Conservation (phyloP, 2,797 vertebrate species). For the Tolypeutes matacus region DNA sequence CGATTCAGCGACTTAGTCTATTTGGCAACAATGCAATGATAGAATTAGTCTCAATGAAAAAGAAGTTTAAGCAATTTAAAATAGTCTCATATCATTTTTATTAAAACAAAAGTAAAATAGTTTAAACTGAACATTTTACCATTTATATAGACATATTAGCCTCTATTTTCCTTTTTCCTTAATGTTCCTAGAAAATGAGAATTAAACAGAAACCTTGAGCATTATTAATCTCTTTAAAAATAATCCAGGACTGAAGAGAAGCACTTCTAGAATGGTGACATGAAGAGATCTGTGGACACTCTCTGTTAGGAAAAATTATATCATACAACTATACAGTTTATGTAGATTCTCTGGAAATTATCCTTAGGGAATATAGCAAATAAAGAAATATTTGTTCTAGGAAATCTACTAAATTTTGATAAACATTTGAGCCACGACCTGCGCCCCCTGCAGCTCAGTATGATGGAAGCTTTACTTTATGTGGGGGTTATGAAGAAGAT, state of each 20-base stretch:
- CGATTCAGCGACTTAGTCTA: constrained; percentile 90
- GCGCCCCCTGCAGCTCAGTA: background rate
- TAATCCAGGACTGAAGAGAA: constrained; percentile 56
- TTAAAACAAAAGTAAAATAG: constrained; percentile 60
- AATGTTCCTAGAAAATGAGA: constrained; percentile 40
- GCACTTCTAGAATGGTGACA: background rate
- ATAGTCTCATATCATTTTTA: constrained; percentile 40
- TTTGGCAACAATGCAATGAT: constrained; percentile 71
- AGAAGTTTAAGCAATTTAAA: constrained; percentile 60
- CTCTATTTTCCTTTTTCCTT: constrained; percentile 49
- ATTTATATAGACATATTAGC: constrained; percentile 62
- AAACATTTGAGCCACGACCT: constrained; percentile 10
- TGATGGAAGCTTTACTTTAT: background rate
- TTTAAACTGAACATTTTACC: constrained; percentile 20
- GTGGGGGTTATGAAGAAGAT: background rate
- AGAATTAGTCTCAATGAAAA: constrained; percentile 66
- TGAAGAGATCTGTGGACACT: constrained; percentile 1
- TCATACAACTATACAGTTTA: background rate
- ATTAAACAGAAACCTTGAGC: constrained; percentile 55
- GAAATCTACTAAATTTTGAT: constrained; percentile 43
- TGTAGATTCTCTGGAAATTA: constrained; percentile 46
- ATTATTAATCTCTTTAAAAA: constrained; percentile 44
- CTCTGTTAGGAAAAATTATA: constrained; percentile 45
- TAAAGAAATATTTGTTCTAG: background rate
- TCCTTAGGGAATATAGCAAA: background rate